phyloP scores from a whole-genome alignment of 2,888 invertebrate genomes.

The Lycaena phlaeas region DNA sequence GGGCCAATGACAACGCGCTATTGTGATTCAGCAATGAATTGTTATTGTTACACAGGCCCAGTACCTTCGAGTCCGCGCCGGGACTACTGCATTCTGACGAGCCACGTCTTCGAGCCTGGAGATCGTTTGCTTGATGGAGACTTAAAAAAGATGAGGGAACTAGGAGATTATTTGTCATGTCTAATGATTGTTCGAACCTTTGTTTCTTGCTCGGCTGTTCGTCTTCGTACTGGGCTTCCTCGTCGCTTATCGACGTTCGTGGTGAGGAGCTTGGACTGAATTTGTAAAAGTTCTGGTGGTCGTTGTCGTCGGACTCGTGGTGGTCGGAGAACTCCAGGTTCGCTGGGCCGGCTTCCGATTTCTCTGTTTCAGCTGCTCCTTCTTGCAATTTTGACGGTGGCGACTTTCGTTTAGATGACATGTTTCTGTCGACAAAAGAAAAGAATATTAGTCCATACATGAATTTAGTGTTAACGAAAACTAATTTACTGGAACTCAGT shows the following conservation, averaged over 20 bases:
- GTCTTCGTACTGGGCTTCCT: conserved; percentile 73
- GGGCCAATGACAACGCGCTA: conserved; percentile 57
- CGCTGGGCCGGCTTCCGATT: conserved; percentile 66
- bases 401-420: conserved; percentile 98
- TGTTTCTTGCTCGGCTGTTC: conserved; percentile 75
- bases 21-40: conserved; percentile 77
- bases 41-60: conserved; percentile 77
- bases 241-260: conserved; percentile 69
- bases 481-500: too few relatives aligned
- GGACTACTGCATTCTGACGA: conserved; percentile 84
- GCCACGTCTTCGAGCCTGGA: conserved; percentile 59
- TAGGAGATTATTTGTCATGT: conserved; percentile 75
- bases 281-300: conserved; percentile 56
- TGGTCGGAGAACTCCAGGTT: conserved; percentile 57
- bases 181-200: conserved; percentile 72
- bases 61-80: conserved; percentile 77
- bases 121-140: conserved; percentile 72
- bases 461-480: too few relatives aligned
- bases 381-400: conserved; percentile 95
- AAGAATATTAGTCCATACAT: not conserved
- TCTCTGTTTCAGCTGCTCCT: conserved; percentile 69
- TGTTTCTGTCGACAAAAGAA: conserved; percentile 81
- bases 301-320: conserved; percentile 55
- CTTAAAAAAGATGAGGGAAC: conserved; percentile 67
- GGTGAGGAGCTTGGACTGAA: conserved; percentile 64